Evolutionary conservation across 2,888 invertebrate species (phyloP).

Genomic region (Gibbula magus): DNA sequence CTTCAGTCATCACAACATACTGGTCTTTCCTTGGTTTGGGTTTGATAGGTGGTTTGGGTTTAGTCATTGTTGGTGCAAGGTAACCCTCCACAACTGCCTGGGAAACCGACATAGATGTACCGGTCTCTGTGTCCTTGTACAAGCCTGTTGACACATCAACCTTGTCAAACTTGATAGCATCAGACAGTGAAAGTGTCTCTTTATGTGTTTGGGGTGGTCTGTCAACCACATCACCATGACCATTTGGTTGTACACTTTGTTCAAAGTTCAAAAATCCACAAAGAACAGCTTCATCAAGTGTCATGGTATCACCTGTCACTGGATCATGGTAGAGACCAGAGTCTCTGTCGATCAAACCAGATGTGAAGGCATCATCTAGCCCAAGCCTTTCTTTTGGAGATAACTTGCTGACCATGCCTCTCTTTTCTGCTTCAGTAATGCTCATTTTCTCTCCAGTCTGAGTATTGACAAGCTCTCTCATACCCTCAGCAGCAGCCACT

Average conservation of each 20-base stretch:
- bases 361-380: conserved; percentile 53
- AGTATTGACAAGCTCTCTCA: conserved; percentile 42
- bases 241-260: conserved; percentile 25
- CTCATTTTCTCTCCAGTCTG: conserved; percentile 46
- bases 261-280: conserved; percentile 80
- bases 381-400: background rate
- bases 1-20: conserved; percentile 41
- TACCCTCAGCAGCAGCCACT: conserved; percentile 32
- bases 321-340: conserved; percentile 88
- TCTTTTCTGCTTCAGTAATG: conserved; percentile 44
- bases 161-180: conserved; percentile 53
- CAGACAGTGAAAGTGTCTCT: conserved; percentile 51
- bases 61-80: conserved; percentile 44
- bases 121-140: conserved; percentile 53
- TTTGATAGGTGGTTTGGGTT: conserved; percentile 30
- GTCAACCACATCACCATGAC: conserved; percentile 23
- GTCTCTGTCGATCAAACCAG: conserved; percentile 68
- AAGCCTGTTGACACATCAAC: conserved; percentile 55
- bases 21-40: conserved; percentile 18
- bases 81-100: conserved; percentile 77
- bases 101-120: conserved; percentile 75
- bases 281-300: conserved; percentile 88
- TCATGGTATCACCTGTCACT: conserved; percentile 86
- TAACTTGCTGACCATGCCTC: conserved; percentile 43
- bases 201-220: conserved; percentile 14